Conservation (phyloP, 2,797 vertebrate species). For the Sciurus carolinensis region DNA sequence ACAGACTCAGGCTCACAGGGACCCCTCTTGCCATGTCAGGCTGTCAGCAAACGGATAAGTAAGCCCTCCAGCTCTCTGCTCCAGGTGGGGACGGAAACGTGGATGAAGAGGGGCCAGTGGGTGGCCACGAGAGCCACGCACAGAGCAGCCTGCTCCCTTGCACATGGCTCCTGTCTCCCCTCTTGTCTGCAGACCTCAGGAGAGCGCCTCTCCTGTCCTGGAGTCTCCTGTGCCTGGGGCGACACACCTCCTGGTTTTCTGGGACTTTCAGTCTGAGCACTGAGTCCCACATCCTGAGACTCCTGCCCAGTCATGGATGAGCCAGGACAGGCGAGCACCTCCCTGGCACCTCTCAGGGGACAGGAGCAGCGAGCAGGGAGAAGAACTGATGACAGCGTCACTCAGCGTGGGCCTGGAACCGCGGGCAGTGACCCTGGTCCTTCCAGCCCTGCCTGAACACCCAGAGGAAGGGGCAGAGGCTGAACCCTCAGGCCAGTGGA, state of each 20-base stretch:
- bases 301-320: rapidly evolving
- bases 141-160: rapidly evolving
- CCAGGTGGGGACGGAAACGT: no score
- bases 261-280: neutral
- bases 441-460: neutral
- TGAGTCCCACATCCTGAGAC: rapidly evolving
- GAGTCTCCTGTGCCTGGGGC: neutral
- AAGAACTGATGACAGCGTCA: neutral
- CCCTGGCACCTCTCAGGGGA: no score
- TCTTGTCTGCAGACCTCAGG: neutral
- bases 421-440: rapidly evolving
- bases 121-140: no score
- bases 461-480: rapidly evolving
- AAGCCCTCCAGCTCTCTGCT: no score
- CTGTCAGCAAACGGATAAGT: no score
- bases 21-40: no score
- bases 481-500: no score
- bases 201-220: neutral
- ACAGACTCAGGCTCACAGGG: no score
- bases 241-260: no score
- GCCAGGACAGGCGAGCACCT: neutral
- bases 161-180: rapidly evolving
- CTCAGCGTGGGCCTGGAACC: no score
- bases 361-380: no score
- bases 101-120: no score